These are phyloP conservation scores for Epinotia demarniana DNA, from an alignment of 2,888 invertebrate genomes.

Conservation along the genomic window DNA sequence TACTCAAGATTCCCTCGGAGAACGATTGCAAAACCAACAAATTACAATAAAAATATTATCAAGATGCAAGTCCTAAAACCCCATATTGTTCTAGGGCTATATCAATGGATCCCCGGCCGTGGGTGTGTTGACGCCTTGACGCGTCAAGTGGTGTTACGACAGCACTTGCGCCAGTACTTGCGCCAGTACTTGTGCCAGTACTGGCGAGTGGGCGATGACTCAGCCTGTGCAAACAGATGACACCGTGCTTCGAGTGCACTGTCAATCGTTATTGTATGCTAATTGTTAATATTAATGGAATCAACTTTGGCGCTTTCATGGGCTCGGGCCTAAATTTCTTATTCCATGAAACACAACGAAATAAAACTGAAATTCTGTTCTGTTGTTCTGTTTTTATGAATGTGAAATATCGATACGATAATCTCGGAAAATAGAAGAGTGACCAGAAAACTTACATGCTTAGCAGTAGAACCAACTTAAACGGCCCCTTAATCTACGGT, in stretches of 20 bases:
- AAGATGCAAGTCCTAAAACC: constrained; percentile 18
- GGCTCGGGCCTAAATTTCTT: background rate
- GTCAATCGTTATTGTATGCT: constrained; percentile 29
- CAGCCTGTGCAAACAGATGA: constrained; percentile 32
- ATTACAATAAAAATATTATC: background rate
- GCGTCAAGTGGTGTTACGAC: constrained; percentile 31
- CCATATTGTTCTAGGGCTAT: constrained; percentile 17
- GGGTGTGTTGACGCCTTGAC: constrained; percentile 24
- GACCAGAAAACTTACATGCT: too few species aligned
- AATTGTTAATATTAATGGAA: constrained; percentile 19
- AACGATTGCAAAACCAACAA: background rate
- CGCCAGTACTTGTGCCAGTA: constrained; percentile 32
- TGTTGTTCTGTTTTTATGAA: too few species aligned
- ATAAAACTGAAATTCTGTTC: too few species aligned
- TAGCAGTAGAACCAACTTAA: too few species aligned
- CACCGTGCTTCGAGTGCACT: constrained; percentile 28
- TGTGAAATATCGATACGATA: too few species aligned
- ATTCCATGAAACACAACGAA: too few species aligned
- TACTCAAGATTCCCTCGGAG: too few species aligned
- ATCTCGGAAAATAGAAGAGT: too few species aligned
- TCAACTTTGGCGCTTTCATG: background rate
- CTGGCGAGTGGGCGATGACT: constrained; percentile 35
- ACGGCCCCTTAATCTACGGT: too few species aligned
- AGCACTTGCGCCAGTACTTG: constrained; percentile 17
- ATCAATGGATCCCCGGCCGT: constrained; percentile 8